Percentiles rank a stretch among this genome's conserved stretches.
Evolutionary conservation across 2,797 vertebrate species (phyloP).

Genomic region (Neoniphon sammara): DNA sequence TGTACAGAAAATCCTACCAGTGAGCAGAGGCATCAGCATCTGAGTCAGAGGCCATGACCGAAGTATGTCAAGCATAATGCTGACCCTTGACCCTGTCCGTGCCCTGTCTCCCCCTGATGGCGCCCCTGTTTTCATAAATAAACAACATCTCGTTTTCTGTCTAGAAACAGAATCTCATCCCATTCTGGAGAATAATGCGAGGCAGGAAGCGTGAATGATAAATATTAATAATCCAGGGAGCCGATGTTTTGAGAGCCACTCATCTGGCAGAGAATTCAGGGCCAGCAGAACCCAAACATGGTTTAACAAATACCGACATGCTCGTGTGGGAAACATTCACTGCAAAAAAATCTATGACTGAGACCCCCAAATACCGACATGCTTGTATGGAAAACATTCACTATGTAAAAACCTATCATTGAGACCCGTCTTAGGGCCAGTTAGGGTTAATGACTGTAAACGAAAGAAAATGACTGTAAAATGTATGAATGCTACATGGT

Average conservation of each 20-base stretch:
- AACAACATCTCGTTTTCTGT: conserved; percentile 61
- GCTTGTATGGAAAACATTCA: too few species aligned
- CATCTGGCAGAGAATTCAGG: conserved; percentile 56
- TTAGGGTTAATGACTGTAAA: conserved; percentile 23
- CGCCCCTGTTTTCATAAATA: conserved; percentile 71
- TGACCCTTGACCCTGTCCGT: conserved; percentile 18
- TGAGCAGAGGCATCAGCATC: neutral
- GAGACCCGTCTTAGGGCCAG: neutral
- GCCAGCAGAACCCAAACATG: conserved; percentile 72
- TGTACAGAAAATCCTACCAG: neutral
- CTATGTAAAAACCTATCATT: neutral
- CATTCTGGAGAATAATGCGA: conserved; percentile 72
- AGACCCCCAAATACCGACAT: too few species aligned
- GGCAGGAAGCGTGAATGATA: conserved; percentile 80
- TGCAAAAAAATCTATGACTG: neutral
- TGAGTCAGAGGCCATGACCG: conserved; percentile 50
- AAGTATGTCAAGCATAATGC: conserved; percentile 42
- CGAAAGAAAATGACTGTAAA: conserved; percentile 40
- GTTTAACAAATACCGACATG: conserved; percentile 33
- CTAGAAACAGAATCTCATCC: conserved; percentile 73
- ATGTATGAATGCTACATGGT: neutral
- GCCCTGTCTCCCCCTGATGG: neutral
- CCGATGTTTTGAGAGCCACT: conserved; percentile 74
- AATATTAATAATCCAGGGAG: conserved; percentile 80
- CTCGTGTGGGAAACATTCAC: conserved; percentile 70